Percentiles rank a stretch among this genome's conserved stretches.
Evolutionary conservation across 2,113 vertebrate genomes (phyloP).

Genomic region (Ursus arctos): DNA sequence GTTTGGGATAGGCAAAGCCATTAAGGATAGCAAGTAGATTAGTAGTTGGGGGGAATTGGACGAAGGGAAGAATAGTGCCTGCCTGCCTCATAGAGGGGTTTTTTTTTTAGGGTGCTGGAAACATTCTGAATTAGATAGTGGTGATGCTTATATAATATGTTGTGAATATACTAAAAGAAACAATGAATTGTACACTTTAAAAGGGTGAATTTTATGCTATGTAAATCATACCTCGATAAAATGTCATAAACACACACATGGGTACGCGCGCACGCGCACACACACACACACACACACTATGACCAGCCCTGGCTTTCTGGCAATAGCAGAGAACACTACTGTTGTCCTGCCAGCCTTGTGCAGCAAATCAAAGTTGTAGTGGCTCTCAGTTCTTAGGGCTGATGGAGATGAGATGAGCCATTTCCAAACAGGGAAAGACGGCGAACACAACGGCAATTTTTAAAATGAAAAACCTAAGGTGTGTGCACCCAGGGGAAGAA

Average conservation of each 20-base stretch:
- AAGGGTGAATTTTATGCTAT: not conserved
- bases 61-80: not conserved
- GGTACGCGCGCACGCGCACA: rapidly evolving
- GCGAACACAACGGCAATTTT: not conserved
- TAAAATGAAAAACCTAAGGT: not conserved
- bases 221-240: not conserved
- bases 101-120: not conserved
- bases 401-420: not conserved
- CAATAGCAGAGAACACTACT: not conserved
- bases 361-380: not conserved
- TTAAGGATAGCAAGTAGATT: not conserved
- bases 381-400: not conserved
- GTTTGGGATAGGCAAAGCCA: not conserved
- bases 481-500: not conserved
- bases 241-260: not conserved
- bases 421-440: not conserved
- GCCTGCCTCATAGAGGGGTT: not conserved
- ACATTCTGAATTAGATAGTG: not conserved
- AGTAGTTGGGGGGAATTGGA: not conserved
- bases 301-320: not conserved
- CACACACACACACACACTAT: too few species aligned
- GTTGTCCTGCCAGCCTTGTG: not conserved
- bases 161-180: not conserved
- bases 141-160: not conserved
- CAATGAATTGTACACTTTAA: not conserved